phyloP scores from a whole-genome alignment of 1,140 invertebrate species.

The Drosophila bipectinata region DNA sequence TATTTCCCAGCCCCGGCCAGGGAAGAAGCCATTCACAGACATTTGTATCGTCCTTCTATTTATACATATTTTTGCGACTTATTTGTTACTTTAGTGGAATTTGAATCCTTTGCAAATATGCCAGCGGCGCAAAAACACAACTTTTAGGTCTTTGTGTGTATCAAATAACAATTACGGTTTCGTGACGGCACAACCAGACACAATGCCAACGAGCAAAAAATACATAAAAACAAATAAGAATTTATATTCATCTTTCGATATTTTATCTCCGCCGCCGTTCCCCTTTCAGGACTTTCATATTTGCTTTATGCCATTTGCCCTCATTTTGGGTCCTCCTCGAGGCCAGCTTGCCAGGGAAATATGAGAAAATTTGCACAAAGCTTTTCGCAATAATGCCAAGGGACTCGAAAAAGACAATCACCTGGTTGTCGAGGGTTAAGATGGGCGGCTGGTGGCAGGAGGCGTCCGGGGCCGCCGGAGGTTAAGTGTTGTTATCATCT shows the following conservation, averaged over 20 bases:
- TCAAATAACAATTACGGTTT: constrained; percentile 43
- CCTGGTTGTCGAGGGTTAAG: constrained; percentile 29
- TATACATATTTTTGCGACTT: not conserved
- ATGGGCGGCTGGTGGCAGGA: not conserved
- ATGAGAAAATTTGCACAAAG: constrained; percentile 52
- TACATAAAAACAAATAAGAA: constrained; percentile 37
- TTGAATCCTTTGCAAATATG: constrained; percentile 18
- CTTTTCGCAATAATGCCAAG: constrained; percentile 44
- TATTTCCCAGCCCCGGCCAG: constrained; percentile 10
- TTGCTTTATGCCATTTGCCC: constrained; percentile 39
- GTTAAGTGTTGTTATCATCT: constrained; percentile 52
- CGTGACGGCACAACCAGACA: not conserved
- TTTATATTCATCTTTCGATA: constrained; percentile 5
- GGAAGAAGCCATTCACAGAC: not conserved
- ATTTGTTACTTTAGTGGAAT: not conserved
- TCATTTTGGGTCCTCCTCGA: constrained; percentile 25
- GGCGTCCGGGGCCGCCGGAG: constrained; percentile 2
- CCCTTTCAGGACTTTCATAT: constrained; percentile 38
- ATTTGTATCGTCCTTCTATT: too few species aligned
- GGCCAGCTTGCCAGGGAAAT: constrained; percentile 28
- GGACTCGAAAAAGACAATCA: constrained; percentile 49
- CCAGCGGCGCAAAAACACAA: constrained; percentile 31
- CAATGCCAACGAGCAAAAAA: not conserved
- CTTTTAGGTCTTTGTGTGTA: constrained; percentile 35
- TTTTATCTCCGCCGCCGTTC: not conserved